phyloP scores from a whole-genome alignment of 2,888 invertebrate genomes.

The Netelia inedita region DNA sequence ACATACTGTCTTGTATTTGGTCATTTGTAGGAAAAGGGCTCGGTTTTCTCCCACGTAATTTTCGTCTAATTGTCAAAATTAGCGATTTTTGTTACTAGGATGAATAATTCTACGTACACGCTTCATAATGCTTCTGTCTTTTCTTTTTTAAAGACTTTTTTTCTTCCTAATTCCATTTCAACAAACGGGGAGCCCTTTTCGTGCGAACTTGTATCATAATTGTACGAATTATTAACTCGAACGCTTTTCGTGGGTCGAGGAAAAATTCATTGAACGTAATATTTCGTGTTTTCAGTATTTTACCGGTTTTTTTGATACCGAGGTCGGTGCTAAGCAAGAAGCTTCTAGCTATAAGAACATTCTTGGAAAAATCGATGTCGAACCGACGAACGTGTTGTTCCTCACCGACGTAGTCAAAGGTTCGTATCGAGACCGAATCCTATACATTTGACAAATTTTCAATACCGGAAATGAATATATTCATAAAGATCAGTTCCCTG shows the following conservation, averaged over 20 bases:
- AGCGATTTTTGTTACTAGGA: no score
- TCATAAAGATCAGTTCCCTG: no score
- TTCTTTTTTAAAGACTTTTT: no score
- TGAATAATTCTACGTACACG: no score
- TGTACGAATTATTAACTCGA: constrained; percentile 9
- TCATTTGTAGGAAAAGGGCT: not conserved
- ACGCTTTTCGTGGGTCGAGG: not conserved
- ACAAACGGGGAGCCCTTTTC: no score
- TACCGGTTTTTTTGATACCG: constrained; percentile 94
- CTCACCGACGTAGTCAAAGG: constrained; percentile 94
- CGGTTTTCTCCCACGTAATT: no score
- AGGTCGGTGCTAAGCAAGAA: constrained; percentile 93
- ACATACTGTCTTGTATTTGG: no score
- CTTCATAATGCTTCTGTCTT: no score
- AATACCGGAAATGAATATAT: no score
- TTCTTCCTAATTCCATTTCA: no score
- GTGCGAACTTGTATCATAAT: constrained; percentile 7
- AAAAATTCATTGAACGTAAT: not conserved
- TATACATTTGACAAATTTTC: no score
- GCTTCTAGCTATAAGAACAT: constrained; percentile 92
- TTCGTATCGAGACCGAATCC: constrained; percentile 80
- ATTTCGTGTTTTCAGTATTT: constrained; percentile 86
- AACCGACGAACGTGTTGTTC: constrained; percentile 91
- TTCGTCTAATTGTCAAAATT: no score
- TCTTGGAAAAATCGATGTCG: constrained; percentile 88